phyloP scores from a whole-genome alignment of 1,140 invertebrate genomes.

The Conopomorpha cramerella region DNA sequence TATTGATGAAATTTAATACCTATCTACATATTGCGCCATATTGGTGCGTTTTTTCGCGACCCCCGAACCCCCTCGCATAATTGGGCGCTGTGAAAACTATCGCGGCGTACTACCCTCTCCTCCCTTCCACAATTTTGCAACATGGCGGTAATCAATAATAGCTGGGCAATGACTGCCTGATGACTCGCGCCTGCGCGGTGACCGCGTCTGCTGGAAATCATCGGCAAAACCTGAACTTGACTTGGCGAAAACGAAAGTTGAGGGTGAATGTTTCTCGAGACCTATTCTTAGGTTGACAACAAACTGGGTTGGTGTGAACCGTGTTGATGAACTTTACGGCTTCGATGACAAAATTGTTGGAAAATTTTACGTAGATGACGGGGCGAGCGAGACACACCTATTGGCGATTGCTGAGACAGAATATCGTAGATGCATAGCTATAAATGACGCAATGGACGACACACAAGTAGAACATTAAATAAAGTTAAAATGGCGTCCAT shows the following conservation, averaged over 20 bases:
- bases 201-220: constrained; percentile 24
- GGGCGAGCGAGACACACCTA: constrained; percentile 27
- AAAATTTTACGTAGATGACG: constrained; percentile 2
- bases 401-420: too few species aligned
- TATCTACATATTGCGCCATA: constrained; percentile 41
- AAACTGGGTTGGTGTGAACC: neutral
- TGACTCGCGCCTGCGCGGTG: constrained; percentile 49
- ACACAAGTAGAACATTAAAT: too few species aligned
- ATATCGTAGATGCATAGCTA: too few species aligned
- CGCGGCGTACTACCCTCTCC: constrained; percentile 35
- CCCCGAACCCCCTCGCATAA: constrained; percentile 35
- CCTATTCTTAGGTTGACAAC: constrained; percentile 46
- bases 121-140: constrained; percentile 42
- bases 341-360: neutral
- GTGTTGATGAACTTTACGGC: constrained; percentile 1
- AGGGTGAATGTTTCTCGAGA: constrained; percentile 49
- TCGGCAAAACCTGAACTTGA: constrained; percentile 58
- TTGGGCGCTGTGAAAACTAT: constrained; percentile 59
- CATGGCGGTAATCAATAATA: constrained; percentile 57
- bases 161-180: constrained; percentile 56
- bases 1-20: constrained; percentile 52
- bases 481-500: too few species aligned
- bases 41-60: constrained; percentile 50
- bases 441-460: too few species aligned
- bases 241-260: constrained; percentile 59